These are phyloP conservation scores for Ectemnius continuus DNA, from an alignment of 2,888 invertebrate species.

Conservation along the genomic window DNA sequence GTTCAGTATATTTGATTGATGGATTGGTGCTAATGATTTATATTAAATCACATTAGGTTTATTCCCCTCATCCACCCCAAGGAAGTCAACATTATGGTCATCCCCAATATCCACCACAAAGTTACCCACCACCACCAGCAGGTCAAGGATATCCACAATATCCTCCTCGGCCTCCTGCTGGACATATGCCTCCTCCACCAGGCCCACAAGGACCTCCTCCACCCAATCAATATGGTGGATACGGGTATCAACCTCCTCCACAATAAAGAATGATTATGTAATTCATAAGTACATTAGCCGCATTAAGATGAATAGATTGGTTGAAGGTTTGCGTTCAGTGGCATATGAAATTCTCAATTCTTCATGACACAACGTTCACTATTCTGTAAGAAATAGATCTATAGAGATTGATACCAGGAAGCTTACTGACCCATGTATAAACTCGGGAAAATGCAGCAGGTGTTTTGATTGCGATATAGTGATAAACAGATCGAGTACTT, in stretches of 20 bases:
- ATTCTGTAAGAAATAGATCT: slow-evolving; percentile 13
- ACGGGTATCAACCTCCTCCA: slow-evolving; percentile 89
- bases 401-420: slow-evolving; percentile 8
- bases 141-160: slow-evolving; percentile 84
- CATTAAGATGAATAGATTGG: slow-evolving; percentile 39
- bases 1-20: neutral
- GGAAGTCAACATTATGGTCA: slow-evolving; percentile 79
- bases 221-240: slow-evolving; percentile 87
- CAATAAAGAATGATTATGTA: slow-evolving; percentile 78
- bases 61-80: slow-evolving; percentile 81
- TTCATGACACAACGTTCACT: slow-evolving; percentile 40
- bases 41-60: slow-evolving; percentile 72
- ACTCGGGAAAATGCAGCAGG: too few species aligned
- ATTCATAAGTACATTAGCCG: slow-evolving; percentile 31
- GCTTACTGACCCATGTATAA: too few species aligned
- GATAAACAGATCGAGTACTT: too few species aligned
- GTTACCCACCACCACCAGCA: slow-evolving; percentile 81
- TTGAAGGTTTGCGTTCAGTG: slow-evolving; percentile 28
- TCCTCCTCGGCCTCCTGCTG: slow-evolving; percentile 81
- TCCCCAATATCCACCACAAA: slow-evolving; percentile 82
- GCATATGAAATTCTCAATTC: slow-evolving; percentile 40
- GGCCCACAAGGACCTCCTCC: slow-evolving; percentile 86
- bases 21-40: neutral
- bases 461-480: too few species aligned
- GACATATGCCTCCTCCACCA: slow-evolving; percentile 81